A percentile compares a stretch with the other conserved stretches of the same genome.
Evolutionary conservation across 2,113 vertebrate species (phyloP).

Genomic region (Podarcis cretensis): DNA sequence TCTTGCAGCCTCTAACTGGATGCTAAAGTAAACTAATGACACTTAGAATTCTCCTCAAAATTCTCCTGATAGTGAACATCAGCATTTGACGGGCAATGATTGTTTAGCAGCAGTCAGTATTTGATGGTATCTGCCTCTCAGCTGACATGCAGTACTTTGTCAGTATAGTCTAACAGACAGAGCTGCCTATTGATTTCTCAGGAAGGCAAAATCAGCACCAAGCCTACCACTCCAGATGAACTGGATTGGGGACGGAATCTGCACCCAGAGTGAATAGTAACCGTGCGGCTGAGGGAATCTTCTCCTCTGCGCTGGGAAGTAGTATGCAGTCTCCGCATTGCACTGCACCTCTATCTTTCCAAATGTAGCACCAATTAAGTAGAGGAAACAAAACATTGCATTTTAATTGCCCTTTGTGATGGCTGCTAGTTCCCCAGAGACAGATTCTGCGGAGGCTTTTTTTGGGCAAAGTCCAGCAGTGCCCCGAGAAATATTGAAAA

Average conservation of each 20-base stretch:
- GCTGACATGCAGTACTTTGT: not conserved
- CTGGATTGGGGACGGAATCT: not conserved
- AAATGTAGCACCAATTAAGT: not conserved
- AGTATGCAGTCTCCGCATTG: not conserved
- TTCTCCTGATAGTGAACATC: not conserved
- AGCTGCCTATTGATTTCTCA: not conserved
- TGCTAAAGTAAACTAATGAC: not conserved
- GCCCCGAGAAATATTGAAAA: conserved; percentile 38
- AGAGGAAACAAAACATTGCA: conserved; percentile 20
- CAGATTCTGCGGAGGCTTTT: conserved; percentile 30
- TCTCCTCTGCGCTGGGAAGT: conserved; percentile 14
- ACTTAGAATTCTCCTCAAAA: not conserved
- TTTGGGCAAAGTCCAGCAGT: conserved; percentile 36
- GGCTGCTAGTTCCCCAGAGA: conserved; percentile 27
- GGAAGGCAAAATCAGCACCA: not conserved
- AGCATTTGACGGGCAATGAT: not conserved
- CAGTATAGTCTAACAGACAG: not conserved
- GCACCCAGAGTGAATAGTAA: not conserved
- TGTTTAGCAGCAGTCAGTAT: not conserved
- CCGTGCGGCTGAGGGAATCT: not conserved
- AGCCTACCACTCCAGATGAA: not conserved
- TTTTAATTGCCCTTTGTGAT: conserved; percentile 44
- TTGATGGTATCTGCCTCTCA: not conserved
- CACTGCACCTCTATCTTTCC: not conserved
- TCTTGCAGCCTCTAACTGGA: not conserved